These are phyloP conservation scores for Phataginus tetradactyla DNA, from an alignment of 2,797 vertebrate species.

Conservation along the genomic window DNA sequence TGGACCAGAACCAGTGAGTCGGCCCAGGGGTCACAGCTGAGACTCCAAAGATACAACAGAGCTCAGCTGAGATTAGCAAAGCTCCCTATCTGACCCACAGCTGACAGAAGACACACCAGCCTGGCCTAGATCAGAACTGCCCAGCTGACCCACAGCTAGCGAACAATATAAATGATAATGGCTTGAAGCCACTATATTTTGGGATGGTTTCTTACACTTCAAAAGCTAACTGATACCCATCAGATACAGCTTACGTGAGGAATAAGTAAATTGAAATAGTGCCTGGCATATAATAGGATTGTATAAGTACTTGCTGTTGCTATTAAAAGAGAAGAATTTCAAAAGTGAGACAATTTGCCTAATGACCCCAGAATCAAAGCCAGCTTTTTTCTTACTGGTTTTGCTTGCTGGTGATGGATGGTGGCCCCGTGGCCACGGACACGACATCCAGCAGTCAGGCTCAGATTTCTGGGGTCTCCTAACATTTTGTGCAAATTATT, in stretches of 20 bases:
- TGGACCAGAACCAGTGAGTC: background rate
- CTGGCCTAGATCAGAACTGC: background rate
- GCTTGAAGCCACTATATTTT: background rate
- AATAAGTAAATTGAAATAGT: conserved; percentile 5
- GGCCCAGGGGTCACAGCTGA: background rate
- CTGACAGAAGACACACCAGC: background rate
- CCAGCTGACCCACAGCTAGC: background rate
- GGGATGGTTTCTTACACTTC: background rate
- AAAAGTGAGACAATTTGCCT: background rate
- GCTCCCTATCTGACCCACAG: background rate
- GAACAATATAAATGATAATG: background rate
- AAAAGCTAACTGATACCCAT: background rate
- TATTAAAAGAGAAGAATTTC: conserved; percentile 14
- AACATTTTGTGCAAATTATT: conserved; percentile 4
- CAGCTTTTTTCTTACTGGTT: background rate
- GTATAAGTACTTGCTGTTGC: background rate
- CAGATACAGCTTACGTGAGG: background rate
- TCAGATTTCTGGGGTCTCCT: background rate
- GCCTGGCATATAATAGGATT: background rate
- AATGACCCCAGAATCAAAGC: background rate
- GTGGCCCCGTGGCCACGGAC: background rate
- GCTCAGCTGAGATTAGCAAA: background rate
- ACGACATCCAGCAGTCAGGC: background rate
- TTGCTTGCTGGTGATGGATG: background rate
- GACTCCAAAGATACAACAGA: background rate